Conservation (phyloP, 2,113 vertebrate genomes). For the Gobius niger region DNA sequence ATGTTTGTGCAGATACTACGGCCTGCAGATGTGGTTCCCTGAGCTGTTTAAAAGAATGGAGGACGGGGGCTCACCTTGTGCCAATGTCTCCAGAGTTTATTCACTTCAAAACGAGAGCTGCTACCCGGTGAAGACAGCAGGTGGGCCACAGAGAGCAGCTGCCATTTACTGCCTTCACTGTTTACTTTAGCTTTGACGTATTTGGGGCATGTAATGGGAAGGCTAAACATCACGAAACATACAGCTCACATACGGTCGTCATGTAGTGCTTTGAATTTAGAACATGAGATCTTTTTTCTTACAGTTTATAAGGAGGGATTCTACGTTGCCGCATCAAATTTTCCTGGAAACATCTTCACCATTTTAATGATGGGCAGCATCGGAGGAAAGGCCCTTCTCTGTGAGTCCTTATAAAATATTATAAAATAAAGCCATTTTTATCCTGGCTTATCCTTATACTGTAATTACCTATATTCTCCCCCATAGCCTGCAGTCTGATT, state of each 20-base stretch:
- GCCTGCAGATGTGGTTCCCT: conserved; percentile 82
- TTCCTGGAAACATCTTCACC: conserved; percentile 79
- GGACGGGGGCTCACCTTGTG: conserved; percentile 68
- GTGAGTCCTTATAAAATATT: conserved; percentile 52
- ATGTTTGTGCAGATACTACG: conserved; percentile 70
- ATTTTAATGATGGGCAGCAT: conserved; percentile 74
- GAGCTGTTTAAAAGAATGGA: conserved; percentile 71
- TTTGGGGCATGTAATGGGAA: no score
- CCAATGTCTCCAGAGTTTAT: conserved; percentile 47
- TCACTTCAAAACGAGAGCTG: conserved; percentile 60
- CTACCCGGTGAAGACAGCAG: conserved; percentile 71
- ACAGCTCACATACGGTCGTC: no score
- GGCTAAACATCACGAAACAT: background rate
- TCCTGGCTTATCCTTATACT: background rate
- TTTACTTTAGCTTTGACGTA: background rate
- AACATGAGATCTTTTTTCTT: background rate
- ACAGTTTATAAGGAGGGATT: conserved; percentile 79
- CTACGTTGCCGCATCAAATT: conserved; percentile 70
- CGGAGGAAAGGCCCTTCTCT: conserved; percentile 71
- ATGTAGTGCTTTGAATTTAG: no score
- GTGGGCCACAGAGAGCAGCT: conserved; percentile 36
- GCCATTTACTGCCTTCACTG: background rate
- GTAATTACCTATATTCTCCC: background rate
- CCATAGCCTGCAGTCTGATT: conserved; percentile 70
- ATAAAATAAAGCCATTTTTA: no score